phyloP scores from a whole-genome alignment of 23 tunicate species.

The Halocynthia roretzi region DNA sequence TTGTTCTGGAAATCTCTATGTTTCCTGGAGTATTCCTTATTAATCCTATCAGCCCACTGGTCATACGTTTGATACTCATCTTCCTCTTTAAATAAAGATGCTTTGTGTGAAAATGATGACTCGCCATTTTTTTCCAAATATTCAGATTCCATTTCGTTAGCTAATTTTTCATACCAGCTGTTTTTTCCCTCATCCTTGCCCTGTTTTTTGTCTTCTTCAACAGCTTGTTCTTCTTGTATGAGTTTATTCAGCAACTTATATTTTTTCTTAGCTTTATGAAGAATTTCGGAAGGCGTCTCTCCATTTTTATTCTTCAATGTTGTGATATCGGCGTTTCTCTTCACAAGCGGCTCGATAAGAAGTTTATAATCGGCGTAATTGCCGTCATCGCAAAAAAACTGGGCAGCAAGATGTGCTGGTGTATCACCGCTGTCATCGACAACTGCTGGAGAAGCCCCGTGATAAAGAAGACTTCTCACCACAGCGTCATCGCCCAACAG shows the following conservation, averaged over 20 bases:
- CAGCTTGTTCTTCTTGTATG: slow-evolving; percentile 7
- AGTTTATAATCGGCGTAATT: slow-evolving; percentile 67
- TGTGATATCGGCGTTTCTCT: slow-evolving; percentile 38
- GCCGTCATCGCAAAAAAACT: slow-evolving; percentile 48
- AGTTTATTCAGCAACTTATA: slow-evolving; percentile 9
- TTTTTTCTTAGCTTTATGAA: slow-evolving; percentile 13
- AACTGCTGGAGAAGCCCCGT: slow-evolving; percentile 48
- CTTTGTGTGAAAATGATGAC: not conserved
- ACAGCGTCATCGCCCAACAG: slow-evolving; percentile 89
- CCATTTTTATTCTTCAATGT: slow-evolving; percentile 43
- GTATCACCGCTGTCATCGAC: slow-evolving; percentile 66
- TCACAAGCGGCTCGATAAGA: slow-evolving; percentile 67
- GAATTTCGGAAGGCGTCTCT: slow-evolving; percentile 50
- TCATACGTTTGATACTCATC: slow-evolving; percentile 70
- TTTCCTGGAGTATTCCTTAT: slow-evolving; percentile 65
- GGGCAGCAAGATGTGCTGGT: slow-evolving; percentile 87
- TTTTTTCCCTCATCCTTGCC: slow-evolving; percentile 12
- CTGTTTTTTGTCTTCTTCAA: slow-evolving; percentile 2
- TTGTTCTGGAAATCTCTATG: slow-evolving; percentile 15
- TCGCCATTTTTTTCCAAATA: slow-evolving; percentile 1
- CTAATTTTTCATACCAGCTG: slow-evolving; percentile 49
- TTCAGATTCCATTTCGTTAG: slow-evolving; percentile 26
- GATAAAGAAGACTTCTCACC: slow-evolving; percentile 51
- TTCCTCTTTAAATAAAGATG: slow-evolving; percentile 5
- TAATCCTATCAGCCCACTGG: slow-evolving; percentile 94